phyloP scores from a whole-genome alignment of 2,797 vertebrate species.

The Clangula hyemalis region DNA sequence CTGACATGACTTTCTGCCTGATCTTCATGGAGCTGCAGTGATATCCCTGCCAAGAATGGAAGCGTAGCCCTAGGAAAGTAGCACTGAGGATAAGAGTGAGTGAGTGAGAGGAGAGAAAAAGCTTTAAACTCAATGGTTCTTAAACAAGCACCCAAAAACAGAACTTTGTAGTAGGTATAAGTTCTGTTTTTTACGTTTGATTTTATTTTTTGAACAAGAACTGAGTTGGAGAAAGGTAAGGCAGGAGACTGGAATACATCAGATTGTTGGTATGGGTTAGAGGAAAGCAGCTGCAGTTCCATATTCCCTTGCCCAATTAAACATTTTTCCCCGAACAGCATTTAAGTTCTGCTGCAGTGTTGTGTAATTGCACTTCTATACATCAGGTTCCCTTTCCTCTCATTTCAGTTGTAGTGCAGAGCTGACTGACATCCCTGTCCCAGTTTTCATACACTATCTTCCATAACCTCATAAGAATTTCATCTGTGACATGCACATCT shows the following conservation, averaged over 20 bases:
- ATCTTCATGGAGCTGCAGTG: neutral
- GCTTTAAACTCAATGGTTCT: neutral
- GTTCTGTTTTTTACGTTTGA: neutral
- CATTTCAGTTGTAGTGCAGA: neutral
- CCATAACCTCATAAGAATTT: constrained; percentile 13
- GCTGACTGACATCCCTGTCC: neutral
- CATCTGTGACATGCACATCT: neutral
- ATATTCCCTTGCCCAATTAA: neutral
- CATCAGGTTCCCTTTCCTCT: neutral
- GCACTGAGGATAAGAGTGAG: neutral
- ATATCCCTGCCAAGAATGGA: neutral
- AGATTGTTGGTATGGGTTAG: neutral
- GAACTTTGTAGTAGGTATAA: neutral
- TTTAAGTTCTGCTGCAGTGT: neutral
- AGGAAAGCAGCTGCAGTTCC: neutral
- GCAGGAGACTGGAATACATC: neutral
- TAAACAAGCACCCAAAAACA: neutral
- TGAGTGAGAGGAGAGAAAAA: fast-evolving
- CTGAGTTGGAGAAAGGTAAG: neutral
- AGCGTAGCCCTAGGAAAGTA: neutral
- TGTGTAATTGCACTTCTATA: neutral
- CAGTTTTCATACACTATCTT: neutral
- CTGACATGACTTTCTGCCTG: neutral
- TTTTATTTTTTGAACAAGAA: neutral
- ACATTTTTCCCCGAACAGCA: neutral